Evolutionary conservation across 2,797 vertebrate species (phyloP), one percentile per base, ranked within the genome.

Genomic region (Gymnodraco acuticeps): DNA sequence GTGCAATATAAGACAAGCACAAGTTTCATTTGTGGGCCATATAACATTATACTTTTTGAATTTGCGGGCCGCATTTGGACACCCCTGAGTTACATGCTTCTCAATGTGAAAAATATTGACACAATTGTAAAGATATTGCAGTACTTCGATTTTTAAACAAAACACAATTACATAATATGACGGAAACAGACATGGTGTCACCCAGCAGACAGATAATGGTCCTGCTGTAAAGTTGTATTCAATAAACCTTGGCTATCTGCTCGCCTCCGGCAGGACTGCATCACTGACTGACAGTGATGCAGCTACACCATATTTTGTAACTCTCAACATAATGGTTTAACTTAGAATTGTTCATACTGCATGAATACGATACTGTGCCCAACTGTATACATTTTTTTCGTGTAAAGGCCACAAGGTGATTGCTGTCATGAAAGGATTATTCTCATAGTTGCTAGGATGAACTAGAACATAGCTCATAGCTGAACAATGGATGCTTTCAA

Each of bases 191-290:
- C 46, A 19, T 42, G 33, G 56, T 46, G 63, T 83, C 46, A 48
- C 38, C 27, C 70, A 51, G 52, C 20, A 23, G 41, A 55, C 63
- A 59, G 15, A 70, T 73, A 75, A 78, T 78, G 68, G 54, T 50
- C 23, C 20, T 3, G 19, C 58, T 7, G 33, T 7, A 38, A 38
- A 75, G 68, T 45, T 20, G 2, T 63, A 38, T 56, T 78, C 71
- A 78, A 63, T 76, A 79, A 33, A 31, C 63, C 74, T 76, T 68
- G 70, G 65, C 65, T 63, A 46, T 73, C 65, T 31, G 17, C 52
- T 31, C 68, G 62, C 73, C 65, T 54, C 3, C 55, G 66, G 84
- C 67, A 14, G 38, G 33, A 53, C 31, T n/a, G n/a, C 33, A 42
- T 50, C 51, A 4, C 38, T 46, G 42, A 55, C 64, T 20, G 41